Base-by-base conservation (phyloP, 2,888 invertebrate species). In the Platypus cylindrus region DNA sequence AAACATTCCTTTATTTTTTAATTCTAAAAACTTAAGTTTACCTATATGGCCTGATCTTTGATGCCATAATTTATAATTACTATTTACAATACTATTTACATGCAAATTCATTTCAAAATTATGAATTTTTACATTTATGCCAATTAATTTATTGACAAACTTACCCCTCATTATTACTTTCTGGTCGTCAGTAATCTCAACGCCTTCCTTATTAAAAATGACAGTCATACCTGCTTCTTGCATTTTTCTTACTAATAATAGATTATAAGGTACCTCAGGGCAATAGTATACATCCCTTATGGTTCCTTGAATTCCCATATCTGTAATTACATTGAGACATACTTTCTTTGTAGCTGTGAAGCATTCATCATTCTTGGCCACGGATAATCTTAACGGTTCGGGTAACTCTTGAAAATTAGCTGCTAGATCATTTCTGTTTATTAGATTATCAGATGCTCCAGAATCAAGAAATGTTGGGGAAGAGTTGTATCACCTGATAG, bases 191-290 rank as follows among this genome's bases (percentile, higher is more conserved):
- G 9, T 13, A 17, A 20, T 27, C 16, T 20, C 23, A 2, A 20
- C 34, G 8, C 38, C 38, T 16, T 17, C 5, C 32, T 34, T 14
- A 13, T 38, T 32, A 32, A 43, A 43, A 11, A 30, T 17, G 8
- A 31, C 22, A n/a, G 15, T n/a, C 13, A 20, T 20, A 5, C 31
- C 31, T 7, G 3, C 4, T 13, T 31, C 11, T 14, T 31, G 31
- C 14, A 31, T 20, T 3, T n/a, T 3, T 9, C 22, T 3, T 8
- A 33, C 26, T 14, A 26, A 35, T 8, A 37, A 32, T 13, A 53
- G 35, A 35, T 55, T 54, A 39, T 54, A 45, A 23, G 52, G 50
- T 3, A 48, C 44, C 15, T 57, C 53, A 11, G 45, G 32, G 32
- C 49, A 50, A 37, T 44, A 58, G 3, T 57, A 45, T 2, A 52